A percentile compares a stretch with the other conserved stretches of the same genome.
Conservation (phyloP, 2,113 vertebrate species). For the Cromileptes altivelis region DNA sequence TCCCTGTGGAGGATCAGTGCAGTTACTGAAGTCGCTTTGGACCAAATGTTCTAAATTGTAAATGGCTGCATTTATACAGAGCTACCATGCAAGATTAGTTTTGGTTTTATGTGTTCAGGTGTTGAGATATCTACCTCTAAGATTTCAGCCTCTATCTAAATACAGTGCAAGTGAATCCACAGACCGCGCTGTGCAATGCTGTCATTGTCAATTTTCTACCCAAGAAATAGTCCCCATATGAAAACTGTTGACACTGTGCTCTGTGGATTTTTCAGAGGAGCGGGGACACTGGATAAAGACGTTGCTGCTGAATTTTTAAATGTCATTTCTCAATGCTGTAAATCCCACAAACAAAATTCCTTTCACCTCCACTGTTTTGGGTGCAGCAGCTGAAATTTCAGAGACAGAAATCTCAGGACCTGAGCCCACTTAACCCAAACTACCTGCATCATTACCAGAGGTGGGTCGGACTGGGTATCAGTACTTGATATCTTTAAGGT, state of each 20-base stretch:
- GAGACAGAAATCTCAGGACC: neutral
- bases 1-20: neutral
- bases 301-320: neutral
- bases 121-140: neutral
- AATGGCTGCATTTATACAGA: neutral
- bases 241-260: constrained; percentile 6
- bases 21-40: neutral
- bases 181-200: neutral
- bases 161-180: neutral
- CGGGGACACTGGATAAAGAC: neutral
- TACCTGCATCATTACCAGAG: neutral
- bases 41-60: neutral
- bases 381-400: neutral
- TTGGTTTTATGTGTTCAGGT: neutral
- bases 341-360: neutral
- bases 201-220: constrained; percentile 4
- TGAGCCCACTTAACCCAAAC: neutral
- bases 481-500: too few relatives aligned
- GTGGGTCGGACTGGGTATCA: neutral
- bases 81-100: neutral
- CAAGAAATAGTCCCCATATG: neutral
- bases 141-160: neutral
- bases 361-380: neutral
- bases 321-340: constrained; percentile 3
- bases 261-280: neutral